These are phyloP conservation scores for Myiozetetes cayanensis DNA, from an alignment of 2,113 vertebrate genomes.

Conservation along the genomic window DNA sequence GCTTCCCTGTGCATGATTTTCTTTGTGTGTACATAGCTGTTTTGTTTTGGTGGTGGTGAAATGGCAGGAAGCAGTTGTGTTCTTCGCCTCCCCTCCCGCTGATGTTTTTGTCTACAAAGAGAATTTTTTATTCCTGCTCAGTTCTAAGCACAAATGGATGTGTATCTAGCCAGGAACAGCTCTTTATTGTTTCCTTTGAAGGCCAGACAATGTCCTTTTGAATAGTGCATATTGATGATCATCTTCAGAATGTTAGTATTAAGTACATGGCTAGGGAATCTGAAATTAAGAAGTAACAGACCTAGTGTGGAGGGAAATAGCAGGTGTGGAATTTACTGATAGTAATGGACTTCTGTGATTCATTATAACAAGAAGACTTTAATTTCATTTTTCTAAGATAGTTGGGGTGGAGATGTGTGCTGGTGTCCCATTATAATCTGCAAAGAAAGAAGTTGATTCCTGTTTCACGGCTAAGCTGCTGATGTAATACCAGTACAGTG, in stretches of 20 bases:
- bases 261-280: not conserved
- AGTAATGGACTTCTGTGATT: not conserved
- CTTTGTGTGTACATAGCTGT: not conserved
- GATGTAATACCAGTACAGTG: not conserved
- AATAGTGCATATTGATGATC: not conserved
- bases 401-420: not conserved
- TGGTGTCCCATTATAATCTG: not conserved
- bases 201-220: not conserved
- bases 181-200: not conserved
- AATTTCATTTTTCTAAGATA: not conserved
- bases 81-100: not conserved
- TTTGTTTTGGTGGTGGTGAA: not conserved
- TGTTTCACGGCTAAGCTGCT: not conserved
- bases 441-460: not conserved
- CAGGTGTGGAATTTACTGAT: not conserved
- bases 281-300: not conserved
- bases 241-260: not conserved
- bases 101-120: conserved; percentile 10
- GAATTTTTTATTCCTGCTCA: not conserved
- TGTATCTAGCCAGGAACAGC: not conserved
- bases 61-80: not conserved
- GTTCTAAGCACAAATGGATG: not conserved
- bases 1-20: not conserved
- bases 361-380: not conserved
- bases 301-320: not conserved